These are phyloP conservation scores for Dicaeum eximium DNA, from an alignment of 2,113 vertebrate genomes.

Conservation along the genomic window DNA sequence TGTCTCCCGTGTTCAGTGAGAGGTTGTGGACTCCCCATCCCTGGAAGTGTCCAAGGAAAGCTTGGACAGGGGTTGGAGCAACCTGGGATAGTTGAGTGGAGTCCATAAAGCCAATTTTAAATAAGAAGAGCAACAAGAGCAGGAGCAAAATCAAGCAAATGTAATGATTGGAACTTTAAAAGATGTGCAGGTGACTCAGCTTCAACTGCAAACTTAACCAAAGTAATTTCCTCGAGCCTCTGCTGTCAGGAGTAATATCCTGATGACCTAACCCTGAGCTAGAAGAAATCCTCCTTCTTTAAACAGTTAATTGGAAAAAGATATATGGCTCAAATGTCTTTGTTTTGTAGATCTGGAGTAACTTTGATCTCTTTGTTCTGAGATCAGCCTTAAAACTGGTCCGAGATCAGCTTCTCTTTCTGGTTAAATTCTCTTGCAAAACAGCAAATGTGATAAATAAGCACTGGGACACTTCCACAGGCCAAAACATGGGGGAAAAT, in stretches of 20 bases:
- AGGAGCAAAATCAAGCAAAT: background rate
- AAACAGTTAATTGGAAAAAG: background rate
- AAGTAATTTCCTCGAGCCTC: background rate
- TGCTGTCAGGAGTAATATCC: background rate
- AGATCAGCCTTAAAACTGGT: background rate
- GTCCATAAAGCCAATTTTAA: background rate
- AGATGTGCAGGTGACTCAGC: background rate
- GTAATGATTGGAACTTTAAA: background rate
- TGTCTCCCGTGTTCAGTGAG: background rate
- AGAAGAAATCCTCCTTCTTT: background rate
- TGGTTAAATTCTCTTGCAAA: background rate
- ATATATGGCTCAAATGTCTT: background rate
- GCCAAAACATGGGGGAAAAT: accelerated
- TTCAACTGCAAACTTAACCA: background rate
- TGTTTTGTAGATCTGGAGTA: background rate
- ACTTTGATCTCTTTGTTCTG: background rate
- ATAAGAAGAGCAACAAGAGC: background rate
- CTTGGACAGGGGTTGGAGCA: background rate
- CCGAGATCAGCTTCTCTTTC: background rate
- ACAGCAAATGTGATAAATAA: background rate
- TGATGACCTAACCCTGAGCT: background rate
- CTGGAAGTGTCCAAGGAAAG: background rate
- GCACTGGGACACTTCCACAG: background rate
- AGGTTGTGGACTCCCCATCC: background rate
- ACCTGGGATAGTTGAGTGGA: background rate